These are phyloP conservation scores for Tetropium fuscum DNA, from an alignment of 2,888 invertebrate genomes.

Conservation along the genomic window DNA sequence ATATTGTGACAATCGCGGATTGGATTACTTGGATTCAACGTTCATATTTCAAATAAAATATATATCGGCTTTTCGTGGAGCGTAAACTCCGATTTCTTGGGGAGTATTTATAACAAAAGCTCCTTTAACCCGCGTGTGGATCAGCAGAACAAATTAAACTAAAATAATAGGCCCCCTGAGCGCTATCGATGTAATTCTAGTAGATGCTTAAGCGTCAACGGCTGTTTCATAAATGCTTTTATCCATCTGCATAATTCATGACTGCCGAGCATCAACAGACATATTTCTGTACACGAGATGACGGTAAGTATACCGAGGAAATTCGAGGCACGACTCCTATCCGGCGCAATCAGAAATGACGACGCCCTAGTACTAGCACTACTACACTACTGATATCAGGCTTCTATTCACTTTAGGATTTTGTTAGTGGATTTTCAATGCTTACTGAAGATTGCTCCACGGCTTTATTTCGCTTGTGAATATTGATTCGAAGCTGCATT, in stretches of 20 bases:
- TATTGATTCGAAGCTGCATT: slow-evolving; percentile 13
- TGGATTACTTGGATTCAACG: too few relatives aligned
- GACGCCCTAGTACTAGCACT: slow-evolving; percentile 16
- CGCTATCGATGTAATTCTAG: slow-evolving; percentile 12
- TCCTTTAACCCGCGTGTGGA: slow-evolving; percentile 2
- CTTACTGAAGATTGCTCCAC: slow-evolving; percentile 18
- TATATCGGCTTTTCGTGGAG: too few relatives aligned
- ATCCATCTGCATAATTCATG: slow-evolving; percentile 35
- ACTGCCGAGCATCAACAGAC: slow-evolving; percentile 25
- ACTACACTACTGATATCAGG: slow-evolving; percentile 17
- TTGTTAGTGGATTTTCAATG: slow-evolving; percentile 24
- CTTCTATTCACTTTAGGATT: slow-evolving; percentile 25
- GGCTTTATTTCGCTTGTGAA: slow-evolving; percentile 23
- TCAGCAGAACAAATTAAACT: slow-evolving; percentile 17
- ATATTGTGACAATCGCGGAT: too few relatives aligned
- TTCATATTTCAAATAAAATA: too few relatives aligned
- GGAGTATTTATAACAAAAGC: too few relatives aligned
- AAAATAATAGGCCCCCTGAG: slow-evolving; percentile 7
- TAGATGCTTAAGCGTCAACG: slow-evolving; percentile 20
- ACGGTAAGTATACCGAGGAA: slow-evolving; percentile 24
- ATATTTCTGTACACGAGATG: slow-evolving; percentile 25
- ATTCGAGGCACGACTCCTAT: slow-evolving; percentile 38
- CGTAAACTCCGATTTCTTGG: too few relatives aligned
- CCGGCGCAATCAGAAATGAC: slow-evolving; percentile 35
- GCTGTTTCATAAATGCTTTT: slow-evolving; percentile 31